These are phyloP conservation scores for Cephalopachus bancanus DNA, from an alignment of 2,797 vertebrate genomes.

Conservation along the genomic window DNA sequence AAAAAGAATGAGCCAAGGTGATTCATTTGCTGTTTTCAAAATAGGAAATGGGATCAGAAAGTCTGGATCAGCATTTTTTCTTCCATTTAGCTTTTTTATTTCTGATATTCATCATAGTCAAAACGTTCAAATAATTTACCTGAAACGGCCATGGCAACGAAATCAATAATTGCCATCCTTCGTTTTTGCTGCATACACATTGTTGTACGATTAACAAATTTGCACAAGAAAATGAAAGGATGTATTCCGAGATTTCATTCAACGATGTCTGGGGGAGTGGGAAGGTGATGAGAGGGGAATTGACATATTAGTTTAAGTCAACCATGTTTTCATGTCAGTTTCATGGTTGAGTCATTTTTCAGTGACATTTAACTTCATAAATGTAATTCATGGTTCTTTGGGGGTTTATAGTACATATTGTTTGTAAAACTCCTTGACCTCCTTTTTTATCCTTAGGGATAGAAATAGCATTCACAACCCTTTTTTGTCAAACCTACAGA, in stretches of 20 bases:
- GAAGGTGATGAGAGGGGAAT: conserved; percentile 85
- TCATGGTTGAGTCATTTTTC: conserved; percentile 92
- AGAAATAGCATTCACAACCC: conserved; percentile 86
- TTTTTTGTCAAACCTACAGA: conserved; percentile 88
- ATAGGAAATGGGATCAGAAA: conserved; percentile 86
- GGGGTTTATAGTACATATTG: conserved; percentile 87
- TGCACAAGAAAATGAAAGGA: conserved; percentile 87
- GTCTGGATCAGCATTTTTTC: conserved; percentile 92
- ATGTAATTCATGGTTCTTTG: conserved; percentile 88
- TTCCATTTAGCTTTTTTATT: conserved; percentile 89
- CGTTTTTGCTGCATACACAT: conserved; percentile 95
- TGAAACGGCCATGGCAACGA: conserved; percentile 91
- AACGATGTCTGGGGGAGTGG: conserved; percentile 78
- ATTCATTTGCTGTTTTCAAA: conserved; percentile 87
- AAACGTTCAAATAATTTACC: conserved; percentile 95
- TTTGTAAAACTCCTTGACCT: conserved; percentile 89
- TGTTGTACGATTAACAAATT: conserved; percentile 90
- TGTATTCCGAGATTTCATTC: conserved; percentile 82
- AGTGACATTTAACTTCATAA: conserved; percentile 90
- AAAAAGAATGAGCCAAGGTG: conserved; percentile 88
- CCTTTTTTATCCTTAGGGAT: conserved; percentile 88
- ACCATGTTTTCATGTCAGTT: conserved; percentile 91
- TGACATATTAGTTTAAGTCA: conserved; percentile 94
- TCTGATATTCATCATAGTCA: conserved; percentile 94
- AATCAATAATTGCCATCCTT: conserved; percentile 94